These are phyloP conservation scores for Triops longicaudatus DNA, from an alignment of 1,140 invertebrate genomes.

Conservation along the genomic window DNA sequence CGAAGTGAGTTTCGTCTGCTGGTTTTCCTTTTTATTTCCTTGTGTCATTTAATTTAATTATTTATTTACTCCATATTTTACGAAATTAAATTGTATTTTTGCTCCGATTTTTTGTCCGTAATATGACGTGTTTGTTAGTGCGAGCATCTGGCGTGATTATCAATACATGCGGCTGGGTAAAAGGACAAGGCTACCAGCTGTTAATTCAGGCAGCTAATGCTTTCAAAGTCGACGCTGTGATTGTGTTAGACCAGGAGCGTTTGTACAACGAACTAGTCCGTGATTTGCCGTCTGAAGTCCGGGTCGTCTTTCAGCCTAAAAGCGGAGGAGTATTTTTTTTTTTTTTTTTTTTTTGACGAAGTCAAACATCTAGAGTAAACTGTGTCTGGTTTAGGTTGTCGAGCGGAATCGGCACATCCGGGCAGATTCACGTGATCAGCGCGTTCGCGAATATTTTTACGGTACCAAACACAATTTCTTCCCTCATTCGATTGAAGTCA, in stretches of 20 bases:
- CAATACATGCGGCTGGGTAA: slow-evolving; percentile 97
- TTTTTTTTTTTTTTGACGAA: background rate
- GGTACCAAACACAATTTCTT: slow-evolving; percentile 67
- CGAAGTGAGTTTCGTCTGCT: too few relatives aligned
- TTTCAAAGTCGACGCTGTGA: slow-evolving; percentile 90
- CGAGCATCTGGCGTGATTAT: slow-evolving; percentile 89
- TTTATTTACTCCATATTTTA: too few relatives aligned
- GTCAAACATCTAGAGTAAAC: background rate
- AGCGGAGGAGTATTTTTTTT: slow-evolving; percentile 74
- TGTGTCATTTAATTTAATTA: background rate
- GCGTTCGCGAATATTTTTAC: slow-evolving; percentile 93
- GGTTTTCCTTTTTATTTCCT: background rate
- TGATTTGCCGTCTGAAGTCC: slow-evolving; percentile 87
- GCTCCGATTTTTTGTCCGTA: too few relatives aligned
- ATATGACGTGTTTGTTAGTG: slow-evolving; percentile 42
- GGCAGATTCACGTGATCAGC: slow-evolving; percentile 63
- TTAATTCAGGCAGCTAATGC: slow-evolving; percentile 77
- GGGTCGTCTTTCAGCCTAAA: slow-evolving; percentile 88
- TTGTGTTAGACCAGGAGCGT: slow-evolving; percentile 94
- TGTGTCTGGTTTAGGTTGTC: slow-evolving; percentile 55
- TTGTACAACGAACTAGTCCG: slow-evolving; percentile 87
- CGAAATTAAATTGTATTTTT: too few relatives aligned
- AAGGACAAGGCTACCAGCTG: slow-evolving; percentile 75
- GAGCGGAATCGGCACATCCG: slow-evolving; percentile 65
- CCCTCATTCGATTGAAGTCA: slow-evolving; percentile 84